Base-by-base conservation (phyloP, 2,113 vertebrate species). In the Brachypodius melanocephalos region DNA sequence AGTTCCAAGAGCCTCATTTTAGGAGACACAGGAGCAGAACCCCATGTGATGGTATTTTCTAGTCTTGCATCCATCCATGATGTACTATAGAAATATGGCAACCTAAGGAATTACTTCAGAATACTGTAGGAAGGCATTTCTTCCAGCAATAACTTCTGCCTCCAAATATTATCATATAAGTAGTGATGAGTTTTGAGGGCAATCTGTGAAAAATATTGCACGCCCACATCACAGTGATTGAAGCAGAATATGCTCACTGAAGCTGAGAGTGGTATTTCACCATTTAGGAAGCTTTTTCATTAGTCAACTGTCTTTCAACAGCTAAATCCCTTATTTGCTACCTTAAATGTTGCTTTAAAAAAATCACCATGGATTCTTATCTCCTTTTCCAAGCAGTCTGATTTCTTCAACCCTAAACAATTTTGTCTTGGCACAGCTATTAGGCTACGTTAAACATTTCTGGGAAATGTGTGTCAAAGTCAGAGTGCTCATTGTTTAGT, bases 361-460 rank as follows among this genome's bases (percentile, higher is more conserved):
- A 36, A 51, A 31, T 8, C 48, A 59, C 40, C 21, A 40, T 8
- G 71, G 82, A 89, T 89, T 43, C 40, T 93, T 84, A 94, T 83
- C 88, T 90, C 20, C 32, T 88, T 88, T 92, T 71, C 85, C 79
- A 89, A 74, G 82, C 31, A 89, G 72, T 10, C 63, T 84, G 46
- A 91, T 88, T 80, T 90, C 55, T 88, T 77, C 83, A 69, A 9
- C 93, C n/a, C 32, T 59, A 20, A 94, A 57, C 38, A 62, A 63
- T 88, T 95, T 90, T 91, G 32, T 90, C 90, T 93, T 93, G 94
- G 96, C 90, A 94, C 79, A 86, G 86, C 55, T 73, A 43, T 52
- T 65, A 52, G 88, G 51, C 67, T 66, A 43, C 1, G 0, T 77
- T 93, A 91, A 87, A 76, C 22, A 46, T 76, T 97, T 93, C 95